Base-by-base conservation (phyloP, 2,113 vertebrate species). In the Tamias sibiricus region DNA sequence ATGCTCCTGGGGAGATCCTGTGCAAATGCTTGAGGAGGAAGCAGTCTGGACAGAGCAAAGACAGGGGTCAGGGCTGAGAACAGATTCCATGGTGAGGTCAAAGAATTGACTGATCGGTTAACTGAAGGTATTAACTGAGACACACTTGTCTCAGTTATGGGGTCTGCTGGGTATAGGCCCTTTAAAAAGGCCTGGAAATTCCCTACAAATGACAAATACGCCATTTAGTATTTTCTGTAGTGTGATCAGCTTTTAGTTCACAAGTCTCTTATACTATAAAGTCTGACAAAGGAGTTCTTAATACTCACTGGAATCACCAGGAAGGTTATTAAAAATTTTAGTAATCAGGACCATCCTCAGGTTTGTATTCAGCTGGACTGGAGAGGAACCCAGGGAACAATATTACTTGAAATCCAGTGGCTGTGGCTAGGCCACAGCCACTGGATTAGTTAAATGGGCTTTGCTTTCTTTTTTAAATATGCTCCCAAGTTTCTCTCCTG, bases 401-500 rank as follows among this genome's bases (percentile, higher is more conserved):
- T 62, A 59, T 85, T 26, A 84, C 47, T 37, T 88, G 49, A 72
- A 72, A 91, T 64, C 2, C 32, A n/a, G n/a, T n/a, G n/a, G n/a
- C 71, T 83, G 26, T 7, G 86, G 62, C 64, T 17, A 66, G 37
- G 24, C 26, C 57, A 42, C n/a, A 57, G 1, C 24, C 37, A 14
- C 32, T 24, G 32, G 74, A 44, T 88, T 71, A 62, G 44, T 8
- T 59, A 52, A 81, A 91, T 35, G 64, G 64, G 6, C 6, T 95
- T 93, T 42, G 81, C 79, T 89, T 77, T 82, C 35, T 84, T 95
- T 71, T 92, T 90, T 69, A 82, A 81, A 85, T 90, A 35, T 49
- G 28, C 22, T 83, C 74, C 24, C 2, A 92, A 86, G 9, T 87
- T 81, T 88, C 22, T 35, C 10, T 75, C 19, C 47, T 92, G 8